Evolutionary conservation across 2,888 invertebrate species (phyloP).

Genomic region (Rhyacophila evoluta): DNA sequence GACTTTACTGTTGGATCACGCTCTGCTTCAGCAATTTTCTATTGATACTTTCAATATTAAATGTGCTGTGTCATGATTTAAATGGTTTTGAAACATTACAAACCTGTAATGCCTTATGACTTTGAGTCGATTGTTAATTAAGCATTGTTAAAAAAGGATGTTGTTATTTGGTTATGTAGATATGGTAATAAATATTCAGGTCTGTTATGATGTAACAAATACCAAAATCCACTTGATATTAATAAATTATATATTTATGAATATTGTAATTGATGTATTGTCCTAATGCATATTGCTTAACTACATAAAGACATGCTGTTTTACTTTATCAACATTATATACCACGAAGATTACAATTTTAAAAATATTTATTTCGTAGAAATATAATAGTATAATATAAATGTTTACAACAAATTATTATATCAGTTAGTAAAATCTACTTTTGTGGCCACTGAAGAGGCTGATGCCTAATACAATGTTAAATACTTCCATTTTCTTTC

Average conservation of each 20-base stretch:
- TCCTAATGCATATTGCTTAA: neutral
- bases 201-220: neutral
- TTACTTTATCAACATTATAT: neutral
- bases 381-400: no score
- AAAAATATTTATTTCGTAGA: no score
- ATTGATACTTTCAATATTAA: slow-evolving; percentile 58
- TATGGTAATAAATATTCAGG: neutral
- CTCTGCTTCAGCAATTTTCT: slow-evolving; percentile 78
- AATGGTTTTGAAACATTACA: slow-evolving; percentile 35
- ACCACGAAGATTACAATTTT: no score
- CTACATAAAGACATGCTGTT: neutral
- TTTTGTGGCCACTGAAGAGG: no score
- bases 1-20: slow-evolving; percentile 90
- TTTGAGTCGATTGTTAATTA: slow-evolving; percentile 48
- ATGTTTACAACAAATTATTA: no score
- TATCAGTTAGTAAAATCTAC: no score
- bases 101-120: slow-evolving; percentile 48
- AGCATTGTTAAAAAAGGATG: neutral
- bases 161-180: slow-evolving; percentile 4
- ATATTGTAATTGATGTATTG: neutral
- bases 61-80: slow-evolving; percentile 11
- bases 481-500: no score
- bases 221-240: slow-evolving; percentile 14
- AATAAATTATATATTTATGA: slow-evolving; percentile 16
- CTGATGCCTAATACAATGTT: no score